Evolutionary conservation across 2,888 invertebrate species (phyloP).

Genomic region (Sarcophaga caerulescens): DNA sequence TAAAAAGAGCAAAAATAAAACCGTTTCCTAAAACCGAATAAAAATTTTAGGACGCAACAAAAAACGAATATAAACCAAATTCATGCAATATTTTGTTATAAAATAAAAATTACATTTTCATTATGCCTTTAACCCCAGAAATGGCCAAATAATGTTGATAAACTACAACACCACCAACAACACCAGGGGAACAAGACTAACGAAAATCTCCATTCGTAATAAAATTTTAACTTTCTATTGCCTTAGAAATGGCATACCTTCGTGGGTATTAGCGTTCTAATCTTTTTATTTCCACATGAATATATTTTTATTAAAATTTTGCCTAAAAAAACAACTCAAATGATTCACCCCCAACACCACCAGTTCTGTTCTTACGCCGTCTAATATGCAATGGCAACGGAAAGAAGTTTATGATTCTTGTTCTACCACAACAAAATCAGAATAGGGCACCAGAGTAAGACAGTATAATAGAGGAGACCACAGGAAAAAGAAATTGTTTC

Average conservation of each 20-base stretch:
- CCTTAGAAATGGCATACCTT: conserved; percentile 47
- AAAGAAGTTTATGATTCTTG: conserved; percentile 2
- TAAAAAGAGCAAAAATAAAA: conserved; percentile 21
- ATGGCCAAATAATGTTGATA: conserved; percentile 26
- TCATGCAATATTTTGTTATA: conserved; percentile 39
- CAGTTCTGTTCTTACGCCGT: conserved; percentile 29
- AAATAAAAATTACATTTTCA: conserved; percentile 63
- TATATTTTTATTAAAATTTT: conserved; percentile 60
- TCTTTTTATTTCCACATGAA: conserved; percentile 64
- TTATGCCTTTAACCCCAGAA: conserved; percentile 53
- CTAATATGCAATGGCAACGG: conserved; percentile 5
- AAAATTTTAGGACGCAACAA: not conserved
- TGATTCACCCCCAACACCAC: conserved; percentile 13
- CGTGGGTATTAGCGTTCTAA: conserved; percentile 57
- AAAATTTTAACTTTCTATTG: conserved; percentile 34
- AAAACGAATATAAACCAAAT: conserved; percentile 10
- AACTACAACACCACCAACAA: conserved; percentile 19
- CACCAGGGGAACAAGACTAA: not conserved
- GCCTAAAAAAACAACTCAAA: conserved; percentile 27
- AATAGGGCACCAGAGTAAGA: conserved; percentile 8
- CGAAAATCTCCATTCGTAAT: conserved; percentile 25
- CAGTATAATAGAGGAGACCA: not conserved
- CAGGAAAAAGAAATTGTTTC: not conserved
- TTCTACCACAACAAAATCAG: conserved; percentile 23
- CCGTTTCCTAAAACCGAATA: not conserved